Evolutionary conservation across 2,797 vertebrate genomes (phyloP).

Genomic region (Sciurus carolinensis): DNA sequence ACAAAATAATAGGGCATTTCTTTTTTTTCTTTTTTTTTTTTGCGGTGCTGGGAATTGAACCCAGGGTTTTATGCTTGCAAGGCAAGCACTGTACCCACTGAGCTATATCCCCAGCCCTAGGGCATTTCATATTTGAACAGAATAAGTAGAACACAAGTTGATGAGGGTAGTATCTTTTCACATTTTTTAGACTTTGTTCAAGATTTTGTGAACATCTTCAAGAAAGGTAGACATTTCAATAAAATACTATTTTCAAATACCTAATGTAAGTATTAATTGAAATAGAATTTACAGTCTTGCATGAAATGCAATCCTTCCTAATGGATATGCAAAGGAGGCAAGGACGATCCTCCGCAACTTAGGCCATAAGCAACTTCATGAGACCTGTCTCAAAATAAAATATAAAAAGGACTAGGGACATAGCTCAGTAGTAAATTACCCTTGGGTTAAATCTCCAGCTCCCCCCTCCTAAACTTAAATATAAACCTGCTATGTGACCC

Average conservation of each 20-base stretch:
- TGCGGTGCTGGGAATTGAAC: too few species aligned
- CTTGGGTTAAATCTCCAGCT: too few species aligned
- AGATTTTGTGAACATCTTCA: constrained; percentile 27
- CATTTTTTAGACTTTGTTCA: not conserved
- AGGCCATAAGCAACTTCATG: too few species aligned
- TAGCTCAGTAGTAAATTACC: too few species aligned
- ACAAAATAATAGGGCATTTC: not conserved
- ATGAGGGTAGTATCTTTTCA: not conserved
- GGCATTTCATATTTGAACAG: not conserved
- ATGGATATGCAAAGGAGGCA: not conserved
- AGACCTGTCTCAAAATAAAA: too few species aligned
- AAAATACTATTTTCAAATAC: constrained; percentile 43
- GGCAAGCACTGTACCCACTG: too few species aligned
- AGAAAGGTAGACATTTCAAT: not conserved
- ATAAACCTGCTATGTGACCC: not conserved
- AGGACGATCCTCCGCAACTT: too few species aligned
- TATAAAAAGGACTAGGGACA: too few species aligned
- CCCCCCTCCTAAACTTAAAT: not conserved
- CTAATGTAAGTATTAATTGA: constrained; percentile 15
- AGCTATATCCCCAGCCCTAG: not conserved
- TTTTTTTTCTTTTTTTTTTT: too few species aligned
- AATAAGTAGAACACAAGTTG: not conserved
- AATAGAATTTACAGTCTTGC: not conserved
- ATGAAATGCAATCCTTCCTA: constrained; percentile 43
- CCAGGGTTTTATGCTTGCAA: too few species aligned